Evolutionary conservation across 2,797 vertebrate genomes (phyloP), one percentile per base, ranked within the genome.

Genomic region (Antrozous pallidus): DNA sequence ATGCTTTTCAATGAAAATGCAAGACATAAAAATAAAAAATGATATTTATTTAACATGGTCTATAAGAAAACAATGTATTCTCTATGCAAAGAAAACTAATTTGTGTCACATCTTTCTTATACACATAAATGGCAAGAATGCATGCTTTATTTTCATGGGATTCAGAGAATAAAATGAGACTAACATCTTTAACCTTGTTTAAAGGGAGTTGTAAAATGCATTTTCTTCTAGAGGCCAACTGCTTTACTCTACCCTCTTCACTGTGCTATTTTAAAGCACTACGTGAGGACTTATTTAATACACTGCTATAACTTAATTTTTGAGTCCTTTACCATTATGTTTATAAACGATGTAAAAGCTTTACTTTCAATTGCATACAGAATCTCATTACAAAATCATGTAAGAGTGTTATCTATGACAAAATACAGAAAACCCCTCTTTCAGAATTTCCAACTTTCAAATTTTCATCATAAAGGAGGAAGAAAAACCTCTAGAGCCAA

Each of bases 1-100:
- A 51, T 26, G 49, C 28, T 92, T 74, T 84, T 38, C 69, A 63
- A 67, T 56, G 65, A 92, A 90, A 83, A 92, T 81, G 33, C 10
- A 85, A 74, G 18, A 49, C 17, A 89, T n/a, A 93, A 81, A 95
- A 75, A 71, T 47, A 83, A 95, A 92, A 70, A 90, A 79, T 56
- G 28, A 0, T 54, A 51, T 65, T 90, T 85, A 84, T 90, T 79
- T 82, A 85, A 86, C 20, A 81, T 36, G n/a, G 18, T 31, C 49
- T 88, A 18, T 69, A 80, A 93, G 47, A 80, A 74, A 93, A 77
- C 28, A 82, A 86, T n/a, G 51, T 49, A 56, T 36, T 78, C 67
- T 82, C 71, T 51, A 58, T 42, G 56, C 47, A 93, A 92, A 88
- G 31, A 86, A 91, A 77, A 91, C 51, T 33, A 61, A 71, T 40